Evolutionary conservation across 35 echinoderm and acorn worm species (phyloP).

Genomic region (Amphiura filiformis): DNA sequence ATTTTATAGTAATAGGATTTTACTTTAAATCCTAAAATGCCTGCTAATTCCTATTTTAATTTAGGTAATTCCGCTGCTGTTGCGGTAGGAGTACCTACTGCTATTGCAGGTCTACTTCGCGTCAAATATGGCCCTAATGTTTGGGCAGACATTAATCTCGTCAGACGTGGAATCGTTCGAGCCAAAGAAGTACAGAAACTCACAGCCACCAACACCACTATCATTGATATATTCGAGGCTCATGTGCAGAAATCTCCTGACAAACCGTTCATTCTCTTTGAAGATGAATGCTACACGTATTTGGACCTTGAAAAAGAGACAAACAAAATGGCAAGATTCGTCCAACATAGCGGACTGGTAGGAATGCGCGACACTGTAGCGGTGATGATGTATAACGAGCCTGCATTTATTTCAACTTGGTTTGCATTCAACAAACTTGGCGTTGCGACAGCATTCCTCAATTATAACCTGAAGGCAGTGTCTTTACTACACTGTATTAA

Average conservation of each 20-base stretch:
- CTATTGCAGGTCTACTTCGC: constrained; percentile 3
- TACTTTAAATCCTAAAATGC: too few relatives aligned
- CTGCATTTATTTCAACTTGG: constrained; percentile 58
- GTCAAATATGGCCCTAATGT: constrained; percentile 23
- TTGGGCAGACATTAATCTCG: background rate
- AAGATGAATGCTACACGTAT: constrained; percentile 62
- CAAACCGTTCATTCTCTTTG: constrained; percentile 60
- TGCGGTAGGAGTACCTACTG: background rate
- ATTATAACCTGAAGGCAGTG: constrained; percentile 58
- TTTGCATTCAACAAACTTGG: constrained; percentile 75
- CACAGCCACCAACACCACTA: background rate
- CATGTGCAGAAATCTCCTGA: constrained; percentile 34
- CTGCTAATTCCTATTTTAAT: background rate
- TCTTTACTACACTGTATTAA: constrained; percentile 76
- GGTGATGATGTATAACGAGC: constrained; percentile 81
- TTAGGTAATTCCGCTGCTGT: background rate
- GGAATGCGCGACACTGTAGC: constrained; percentile 53
- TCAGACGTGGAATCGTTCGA: background rate
- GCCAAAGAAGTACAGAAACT: background rate
- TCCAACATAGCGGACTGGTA: background rate
- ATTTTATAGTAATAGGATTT: too few relatives aligned
- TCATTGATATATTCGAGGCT: constrained; percentile 66
- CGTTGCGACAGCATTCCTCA: constrained; percentile 54
- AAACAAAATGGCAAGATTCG: constrained; percentile 63
- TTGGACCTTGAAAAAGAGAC: constrained; percentile 49